A percentile compares a stretch with the other conserved stretches of the same genome.
Evolutionary conservation across 2,113 vertebrate genomes (phyloP).

Genomic region (Chiloscyllium plagiosum): DNA sequence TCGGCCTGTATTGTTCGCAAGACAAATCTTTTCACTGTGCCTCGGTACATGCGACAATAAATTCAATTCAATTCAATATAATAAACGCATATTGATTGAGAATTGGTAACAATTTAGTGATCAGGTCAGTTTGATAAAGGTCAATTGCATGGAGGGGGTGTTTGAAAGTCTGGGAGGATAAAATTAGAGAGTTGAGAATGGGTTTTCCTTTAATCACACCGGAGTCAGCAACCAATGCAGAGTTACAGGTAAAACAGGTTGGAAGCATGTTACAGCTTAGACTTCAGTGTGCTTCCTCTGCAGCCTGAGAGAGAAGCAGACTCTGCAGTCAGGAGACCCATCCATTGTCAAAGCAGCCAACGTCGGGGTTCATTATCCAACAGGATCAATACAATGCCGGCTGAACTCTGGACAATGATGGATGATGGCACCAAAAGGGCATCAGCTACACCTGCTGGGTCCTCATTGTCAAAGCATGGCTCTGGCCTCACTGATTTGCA

Average conservation of each 20-base stretch:
- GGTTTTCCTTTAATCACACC: neutral
- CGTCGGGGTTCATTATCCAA: neutral
- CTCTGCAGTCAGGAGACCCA: neutral
- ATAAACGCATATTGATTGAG: neutral
- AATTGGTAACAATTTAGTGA: neutral
- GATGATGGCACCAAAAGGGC: neutral
- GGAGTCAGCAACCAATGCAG: neutral
- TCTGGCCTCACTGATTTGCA: neutral
- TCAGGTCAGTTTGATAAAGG: neutral
- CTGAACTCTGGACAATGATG: neutral
- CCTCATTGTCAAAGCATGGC: neutral
- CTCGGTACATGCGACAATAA: no score
- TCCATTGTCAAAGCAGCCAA: neutral
- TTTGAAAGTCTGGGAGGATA: neutral
- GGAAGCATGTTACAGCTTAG: neutral
- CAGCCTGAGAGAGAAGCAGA: neutral
- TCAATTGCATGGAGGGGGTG: neutral
- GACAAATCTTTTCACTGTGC: no score
- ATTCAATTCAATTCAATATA: neutral
- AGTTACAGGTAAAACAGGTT: neutral
- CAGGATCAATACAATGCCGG: neutral
- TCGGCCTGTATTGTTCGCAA: no score
- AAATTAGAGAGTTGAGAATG: neutral
- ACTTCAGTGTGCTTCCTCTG: neutral
- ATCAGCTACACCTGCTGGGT: neutral